Base-by-base conservation (phyloP, 37 sponge, comb jelly and placozoan species). In the Oopsacas minuta region DNA sequence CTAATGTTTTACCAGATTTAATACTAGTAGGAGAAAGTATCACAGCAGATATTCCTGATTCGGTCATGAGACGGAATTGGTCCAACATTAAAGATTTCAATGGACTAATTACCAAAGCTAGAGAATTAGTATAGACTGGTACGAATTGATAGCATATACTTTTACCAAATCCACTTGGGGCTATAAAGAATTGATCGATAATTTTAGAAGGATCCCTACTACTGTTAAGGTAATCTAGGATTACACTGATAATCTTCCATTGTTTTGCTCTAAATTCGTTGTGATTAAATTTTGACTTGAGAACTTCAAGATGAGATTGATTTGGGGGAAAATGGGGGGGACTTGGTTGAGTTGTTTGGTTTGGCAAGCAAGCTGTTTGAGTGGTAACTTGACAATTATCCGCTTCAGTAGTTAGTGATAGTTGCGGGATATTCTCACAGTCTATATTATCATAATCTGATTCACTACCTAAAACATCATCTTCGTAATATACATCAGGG, bases 31-130 rank as follows among this genome's bases (percentile, higher is more conserved):
- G 15, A 15, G 12, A 8, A 17, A 42, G 49, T 8, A 42, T 17
- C 15, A 15, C 15, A 42, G 49, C 49, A 42, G 49, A 15, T 8
- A 42, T 42, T 17, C 49, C 49, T 17, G 15, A 17, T 42, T 42
- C 49, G 12, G 8, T 42, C 49, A 42, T 42, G 49, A 42, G 49
- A 17, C 49, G 49, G 12, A 42, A 8, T 15, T 42, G 90, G 35
- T 89, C 90, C 52, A 87, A 82, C 36, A 89, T 89, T 17, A 89
- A 46, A 35, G 90, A 86, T 23, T 87, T 53, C n/a, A 89, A 84
- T 20, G 90, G 90, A 36, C 84, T 83, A 23, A 89, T 49, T 20
- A 89, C 90, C 34, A 89, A 52, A 35, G 90, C 49, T 42, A 42
- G 49, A 42, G 49, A 17, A 42, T 42, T 42, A 17, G 49, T 42